Conservation (phyloP, 2,113 vertebrate genomes). For the Leucosticte australis region DNA sequence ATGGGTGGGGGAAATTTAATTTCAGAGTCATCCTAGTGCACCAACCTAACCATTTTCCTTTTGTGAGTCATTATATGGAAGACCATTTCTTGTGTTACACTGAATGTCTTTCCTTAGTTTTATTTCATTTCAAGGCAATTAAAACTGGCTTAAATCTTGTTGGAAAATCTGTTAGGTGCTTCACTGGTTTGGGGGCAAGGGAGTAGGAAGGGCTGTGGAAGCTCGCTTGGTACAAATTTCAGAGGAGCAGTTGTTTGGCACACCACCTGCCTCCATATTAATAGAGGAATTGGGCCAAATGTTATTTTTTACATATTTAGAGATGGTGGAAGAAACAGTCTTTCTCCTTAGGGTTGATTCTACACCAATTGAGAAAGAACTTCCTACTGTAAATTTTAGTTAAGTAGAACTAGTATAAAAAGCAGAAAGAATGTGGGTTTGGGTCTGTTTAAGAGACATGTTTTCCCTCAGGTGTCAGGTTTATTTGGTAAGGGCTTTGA, state of each 20-base stretch:
- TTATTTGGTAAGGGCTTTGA: background rate
- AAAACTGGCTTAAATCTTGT: background rate
- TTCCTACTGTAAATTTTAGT: background rate
- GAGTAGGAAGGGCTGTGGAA: background rate
- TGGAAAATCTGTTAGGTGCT: background rate
- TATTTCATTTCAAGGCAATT: background rate
- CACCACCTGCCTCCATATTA: background rate
- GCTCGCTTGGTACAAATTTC: background rate
- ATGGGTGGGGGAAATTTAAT: background rate
- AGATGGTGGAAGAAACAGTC: background rate
- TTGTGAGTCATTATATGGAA: background rate
- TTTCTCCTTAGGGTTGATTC: background rate
- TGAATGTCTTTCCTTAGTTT: background rate
- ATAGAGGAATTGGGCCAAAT: background rate
- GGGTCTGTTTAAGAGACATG: background rate
- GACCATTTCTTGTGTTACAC: background rate
- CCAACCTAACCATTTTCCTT: background rate
- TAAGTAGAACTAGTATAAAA: background rate
- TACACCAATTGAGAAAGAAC: background rate
- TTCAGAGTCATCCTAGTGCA: background rate
- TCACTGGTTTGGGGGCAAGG: background rate
- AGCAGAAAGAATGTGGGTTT: background rate
- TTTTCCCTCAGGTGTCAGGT: background rate
- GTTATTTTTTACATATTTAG: background rate
- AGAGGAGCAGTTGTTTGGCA: background rate